Evolutionary conservation across 30 jellyfish, hydroid and myxozoan species (phyloP).

Genomic region (Aurelia sp.): DNA sequence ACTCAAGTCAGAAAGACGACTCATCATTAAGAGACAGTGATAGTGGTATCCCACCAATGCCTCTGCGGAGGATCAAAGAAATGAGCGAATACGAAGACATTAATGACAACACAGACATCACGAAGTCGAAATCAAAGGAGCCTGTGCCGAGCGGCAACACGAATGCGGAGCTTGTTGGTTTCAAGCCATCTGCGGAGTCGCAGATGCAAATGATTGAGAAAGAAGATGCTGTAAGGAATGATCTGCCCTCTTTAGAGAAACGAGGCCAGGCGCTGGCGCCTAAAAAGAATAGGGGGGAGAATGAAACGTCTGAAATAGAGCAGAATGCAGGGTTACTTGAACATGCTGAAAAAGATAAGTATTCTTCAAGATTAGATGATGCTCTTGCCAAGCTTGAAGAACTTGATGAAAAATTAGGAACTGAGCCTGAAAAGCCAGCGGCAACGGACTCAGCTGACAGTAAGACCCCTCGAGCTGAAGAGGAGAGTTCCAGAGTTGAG

Average conservation of each 20-base stretch:
- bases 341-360: slow-evolving; percentile 33
- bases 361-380: slow-evolving; percentile 58
- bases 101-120: slow-evolving; percentile 71
- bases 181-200: slow-evolving; percentile 66
- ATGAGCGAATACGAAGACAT: slow-evolving; percentile 69
- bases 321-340: background rate
- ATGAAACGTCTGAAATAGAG: slow-evolving; percentile 11
- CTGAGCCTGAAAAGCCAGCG: background rate
- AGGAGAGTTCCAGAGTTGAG: background rate
- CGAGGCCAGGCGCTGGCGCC: slow-evolving; percentile 63
- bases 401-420: slow-evolving; percentile 30
- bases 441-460: background rate
- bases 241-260: slow-evolving; percentile 64
- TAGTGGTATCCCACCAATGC: slow-evolving; percentile 98
- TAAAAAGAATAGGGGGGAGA: background rate
- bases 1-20: slow-evolving; percentile 79
- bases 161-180: slow-evolving; percentile 79
- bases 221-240: slow-evolving; percentile 71
- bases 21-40: slow-evolving; percentile 84
- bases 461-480: background rate
- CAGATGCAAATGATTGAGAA: slow-evolving; percentile 23
- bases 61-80: slow-evolving; percentile 96
- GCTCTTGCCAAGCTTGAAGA: slow-evolving; percentile 71
- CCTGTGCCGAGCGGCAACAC: slow-evolving; percentile 29
- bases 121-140: slow-evolving; percentile 57